A percentile compares a stretch with the other conserved stretches of the same genome.
These are phyloP conservation scores for Penaeus chinensis DNA, from an alignment of 1,140 invertebrate genomes.

Conservation along the genomic window DNA sequence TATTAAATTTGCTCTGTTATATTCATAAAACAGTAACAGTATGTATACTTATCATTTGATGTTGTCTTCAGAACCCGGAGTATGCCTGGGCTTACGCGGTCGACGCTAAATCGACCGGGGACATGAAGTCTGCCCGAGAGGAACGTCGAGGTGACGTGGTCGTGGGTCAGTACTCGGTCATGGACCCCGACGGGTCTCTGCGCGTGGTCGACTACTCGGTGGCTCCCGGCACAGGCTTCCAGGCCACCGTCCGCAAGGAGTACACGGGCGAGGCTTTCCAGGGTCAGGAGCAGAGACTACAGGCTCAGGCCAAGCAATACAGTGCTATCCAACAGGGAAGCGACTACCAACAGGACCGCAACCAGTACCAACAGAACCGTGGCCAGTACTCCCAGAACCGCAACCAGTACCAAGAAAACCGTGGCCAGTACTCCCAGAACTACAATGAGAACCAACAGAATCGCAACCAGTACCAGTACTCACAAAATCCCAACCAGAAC, in stretches of 20 bases:
- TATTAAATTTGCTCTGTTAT: not conserved
- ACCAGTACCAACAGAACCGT: too few species aligned
- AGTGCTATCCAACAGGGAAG: not conserved
- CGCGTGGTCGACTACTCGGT: conserved; percentile 25
- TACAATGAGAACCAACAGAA: too few species aligned
- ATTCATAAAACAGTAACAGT: too few species aligned
- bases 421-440: not conserved
- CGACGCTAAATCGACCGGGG: conserved; percentile 20
- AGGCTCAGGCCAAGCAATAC: too few species aligned
- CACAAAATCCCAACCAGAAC: not conserved
- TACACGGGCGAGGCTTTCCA: not conserved
- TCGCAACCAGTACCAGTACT: too few species aligned
- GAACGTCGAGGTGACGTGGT: conserved; percentile 41
- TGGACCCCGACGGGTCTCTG: conserved; percentile 12
- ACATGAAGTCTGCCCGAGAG: conserved; percentile 35
- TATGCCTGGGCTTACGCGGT: conserved; percentile 37
- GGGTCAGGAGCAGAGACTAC: not conserved
- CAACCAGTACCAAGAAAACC: too few species aligned
- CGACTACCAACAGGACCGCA: not conserved
- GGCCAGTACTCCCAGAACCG: not conserved
- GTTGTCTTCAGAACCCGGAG: conserved; percentile 10
- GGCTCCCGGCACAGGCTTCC: conserved; percentile 35
- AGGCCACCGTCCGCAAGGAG: conserved; percentile 20
- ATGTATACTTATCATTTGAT: too few species aligned
- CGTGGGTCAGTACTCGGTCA: conserved; percentile 30